phyloP scores from a whole-genome alignment of 2,888 invertebrate genomes.

The Philereme transversata region DNA sequence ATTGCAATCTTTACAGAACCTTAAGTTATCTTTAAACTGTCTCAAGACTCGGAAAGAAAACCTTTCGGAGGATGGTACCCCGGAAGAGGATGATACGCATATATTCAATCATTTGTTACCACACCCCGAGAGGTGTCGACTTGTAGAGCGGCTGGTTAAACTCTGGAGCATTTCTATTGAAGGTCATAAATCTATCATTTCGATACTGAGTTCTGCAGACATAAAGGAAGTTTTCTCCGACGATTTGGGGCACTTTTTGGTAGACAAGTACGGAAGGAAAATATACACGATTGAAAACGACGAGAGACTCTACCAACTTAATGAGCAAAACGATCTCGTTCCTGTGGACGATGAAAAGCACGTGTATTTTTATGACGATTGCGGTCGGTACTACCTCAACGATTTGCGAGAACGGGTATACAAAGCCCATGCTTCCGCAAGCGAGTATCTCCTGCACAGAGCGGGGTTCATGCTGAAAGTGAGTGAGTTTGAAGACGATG shows the following conservation, averaged over 20 bases:
- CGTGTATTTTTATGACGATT: conserved; percentile 51
- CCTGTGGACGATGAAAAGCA: conserved; percentile 45
- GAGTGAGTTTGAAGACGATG: conserved; percentile 40
- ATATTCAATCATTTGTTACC: conserved; percentile 54
- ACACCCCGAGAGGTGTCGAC: conserved; percentile 41
- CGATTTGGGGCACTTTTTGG: conserved; percentile 41
- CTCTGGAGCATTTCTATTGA: conserved; percentile 45
- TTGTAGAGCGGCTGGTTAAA: conserved; percentile 45
- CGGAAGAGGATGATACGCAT: conserved; percentile 22
- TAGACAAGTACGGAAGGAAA: conserved; percentile 51
- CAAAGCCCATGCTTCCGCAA: conserved; percentile 41
- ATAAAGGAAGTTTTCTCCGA: conserved; percentile 46
- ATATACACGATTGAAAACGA: conserved; percentile 40
- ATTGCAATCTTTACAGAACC: conserved; percentile 45
- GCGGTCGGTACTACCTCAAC: conserved; percentile 49
- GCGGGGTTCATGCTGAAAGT: conserved; percentile 43
- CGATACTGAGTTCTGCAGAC: conserved; percentile 46
- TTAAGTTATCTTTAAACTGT: conserved; percentile 40
- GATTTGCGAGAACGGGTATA: conserved; percentile 40
- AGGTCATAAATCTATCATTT: conserved; percentile 44
- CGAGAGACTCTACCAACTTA: conserved; percentile 43
- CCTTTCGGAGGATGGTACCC: conserved; percentile 2
- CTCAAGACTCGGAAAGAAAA: conserved; percentile 33
- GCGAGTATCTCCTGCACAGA: conserved; percentile 44
- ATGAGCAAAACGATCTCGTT: conserved; percentile 44